Evolutionary conservation across 2,888 invertebrate genomes (phyloP).

Genomic region (Diplazon laetatorius): DNA sequence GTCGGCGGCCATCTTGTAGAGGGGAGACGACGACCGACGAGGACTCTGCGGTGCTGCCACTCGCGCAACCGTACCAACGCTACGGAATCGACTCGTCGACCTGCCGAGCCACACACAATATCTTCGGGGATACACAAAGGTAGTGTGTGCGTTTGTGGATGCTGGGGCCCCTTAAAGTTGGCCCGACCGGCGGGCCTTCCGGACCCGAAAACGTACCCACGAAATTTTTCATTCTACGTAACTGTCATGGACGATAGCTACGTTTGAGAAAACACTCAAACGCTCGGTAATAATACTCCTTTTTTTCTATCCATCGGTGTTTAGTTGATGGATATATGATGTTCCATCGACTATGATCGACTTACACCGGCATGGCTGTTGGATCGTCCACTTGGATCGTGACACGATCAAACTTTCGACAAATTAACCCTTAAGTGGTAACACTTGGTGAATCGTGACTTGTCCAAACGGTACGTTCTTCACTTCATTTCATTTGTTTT

Average conservation of each 20-base stretch:
- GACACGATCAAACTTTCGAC: too few species aligned
- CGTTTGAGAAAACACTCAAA: conserved; percentile 76
- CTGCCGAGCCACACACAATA: conserved; percentile 29
- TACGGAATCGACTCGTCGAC: conserved; percentile 12
- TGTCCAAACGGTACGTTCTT: too few species aligned
- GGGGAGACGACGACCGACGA: conserved; percentile 73
- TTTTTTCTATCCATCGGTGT: conserved; percentile 68
- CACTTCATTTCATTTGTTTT: neutral
- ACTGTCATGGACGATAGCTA: conserved; percentile 72
- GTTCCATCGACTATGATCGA: too few species aligned
- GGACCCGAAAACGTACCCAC: too few species aligned
- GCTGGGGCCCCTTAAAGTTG: conserved; percentile 2
- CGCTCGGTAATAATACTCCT: conserved; percentile 74
- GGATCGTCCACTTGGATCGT: too few species aligned
- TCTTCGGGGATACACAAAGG: conserved; percentile 4
- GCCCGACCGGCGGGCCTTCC: neutral
- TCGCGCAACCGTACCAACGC: conserved; percentile 15
- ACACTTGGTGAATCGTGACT: too few species aligned
- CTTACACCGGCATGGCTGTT: too few species aligned
- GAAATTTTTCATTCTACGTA: conserved; percentile 41
- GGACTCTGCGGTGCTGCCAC: too few species aligned
- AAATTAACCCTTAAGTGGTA: too few species aligned
- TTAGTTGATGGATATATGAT: neutral
- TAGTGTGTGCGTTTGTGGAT: neutral
- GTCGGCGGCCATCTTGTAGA: conserved; percentile 81